Base-by-base conservation (phyloP, 2,113 vertebrate species). In the Paralichthys olivaceus region DNA sequence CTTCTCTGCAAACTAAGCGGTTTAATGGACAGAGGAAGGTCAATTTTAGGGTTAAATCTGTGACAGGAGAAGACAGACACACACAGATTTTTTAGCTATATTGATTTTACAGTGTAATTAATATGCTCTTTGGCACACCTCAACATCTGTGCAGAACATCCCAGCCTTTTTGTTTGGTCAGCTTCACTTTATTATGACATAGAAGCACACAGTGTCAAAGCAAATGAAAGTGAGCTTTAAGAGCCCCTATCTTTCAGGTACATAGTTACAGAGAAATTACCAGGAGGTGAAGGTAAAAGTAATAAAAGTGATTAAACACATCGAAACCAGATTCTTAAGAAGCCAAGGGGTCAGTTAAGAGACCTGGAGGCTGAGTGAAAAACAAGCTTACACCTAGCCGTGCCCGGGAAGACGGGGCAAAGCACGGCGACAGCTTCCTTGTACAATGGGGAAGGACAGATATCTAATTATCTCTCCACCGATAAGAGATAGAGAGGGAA, bases 1-100 rank as follows among this genome's bases (percentile, higher is more conserved):
- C 65, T 80, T 68, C 71, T 9, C 78, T 77, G 68, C 75, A 65
- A 88, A 90, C 89, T 87, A 88, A 84, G 79, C 87, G 59, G 82
- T 77, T 84, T 89, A 89, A 89, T 86, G 67, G 64, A 58, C 73
- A 79, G 73, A 75, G 43, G 62, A 72, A 84, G 86, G 84, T 84
- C 62, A 4, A 77, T 73, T 45, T 69, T 43, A 56, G 72, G 83
- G 77, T 82, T 78, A 68, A 80, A 79, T 51, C 47, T 20, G 51
- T 32, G 8, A 80, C 62, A 26, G 17, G 32, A 40, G 40, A 19
- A 68, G 17, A 28, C 51, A 14, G 53, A 37, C 13, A 9, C 45
- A 45, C 63, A 34, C 40, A 29, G n/a, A n/a, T n/a, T n/a, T n/a
- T n/a, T 67, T 78, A 61, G 62, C 40, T n/a, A 11, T 34, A 81